Percentiles rank a stretch among this genome's conserved stretches.
These are phyloP conservation scores for Tragelaphus oryx DNA, from an alignment of 2,797 vertebrate species.

Conservation along the genomic window DNA sequence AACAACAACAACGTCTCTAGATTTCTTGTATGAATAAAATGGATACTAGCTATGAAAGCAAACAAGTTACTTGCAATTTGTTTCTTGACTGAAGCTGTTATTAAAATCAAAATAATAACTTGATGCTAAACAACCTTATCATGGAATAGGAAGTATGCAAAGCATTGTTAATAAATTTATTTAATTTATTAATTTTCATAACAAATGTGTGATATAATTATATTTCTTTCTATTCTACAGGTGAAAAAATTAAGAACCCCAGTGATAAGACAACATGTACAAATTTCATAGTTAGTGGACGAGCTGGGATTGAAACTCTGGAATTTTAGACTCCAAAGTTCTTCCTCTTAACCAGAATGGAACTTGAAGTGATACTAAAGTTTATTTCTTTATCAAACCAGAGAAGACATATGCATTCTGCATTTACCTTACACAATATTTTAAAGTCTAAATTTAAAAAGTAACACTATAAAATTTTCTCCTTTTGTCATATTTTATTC, in stretches of 20 bases:
- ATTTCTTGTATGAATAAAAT: not conserved
- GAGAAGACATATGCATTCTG: not conserved
- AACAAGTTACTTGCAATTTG: not conserved
- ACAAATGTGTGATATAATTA: not conserved
- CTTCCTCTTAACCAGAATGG: not conserved
- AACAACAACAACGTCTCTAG: not conserved
- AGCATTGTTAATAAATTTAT: not conserved
- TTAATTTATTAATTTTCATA: not conserved
- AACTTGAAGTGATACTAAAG: not conserved
- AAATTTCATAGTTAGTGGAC: not conserved
- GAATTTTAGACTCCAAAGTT: not conserved
- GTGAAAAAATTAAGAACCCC: not conserved
- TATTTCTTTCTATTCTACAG: not conserved
- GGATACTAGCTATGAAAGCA: not conserved
- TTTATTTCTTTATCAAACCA: not conserved
- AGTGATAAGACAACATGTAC: not conserved
- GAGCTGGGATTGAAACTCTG: not conserved
- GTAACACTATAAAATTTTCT: not conserved
- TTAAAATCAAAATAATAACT: not conserved
- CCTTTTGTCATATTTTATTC: not conserved
- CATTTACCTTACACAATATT: not conserved
- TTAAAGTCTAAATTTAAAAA: not conserved
- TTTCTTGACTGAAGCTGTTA: not conserved
- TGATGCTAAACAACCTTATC: not conserved
- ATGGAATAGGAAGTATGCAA: not conserved